Evolutionary conservation across 2,113 vertebrate genomes (phyloP).

Genomic region (Callospermophilus lateralis): DNA sequence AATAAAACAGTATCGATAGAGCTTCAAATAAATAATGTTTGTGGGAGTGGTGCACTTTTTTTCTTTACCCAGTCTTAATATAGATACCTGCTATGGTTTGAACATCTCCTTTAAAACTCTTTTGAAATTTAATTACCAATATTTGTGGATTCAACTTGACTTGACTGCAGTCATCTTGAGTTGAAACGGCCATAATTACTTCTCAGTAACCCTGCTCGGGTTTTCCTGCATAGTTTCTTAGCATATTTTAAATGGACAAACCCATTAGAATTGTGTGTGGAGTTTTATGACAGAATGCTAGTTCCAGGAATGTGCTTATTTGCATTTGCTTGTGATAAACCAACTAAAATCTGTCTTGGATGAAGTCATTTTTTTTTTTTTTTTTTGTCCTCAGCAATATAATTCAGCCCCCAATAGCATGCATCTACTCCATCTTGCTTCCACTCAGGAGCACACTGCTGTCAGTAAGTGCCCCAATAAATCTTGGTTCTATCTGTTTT

Average conservation of each 20-base stretch:
- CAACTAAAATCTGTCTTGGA: background rate
- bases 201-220: too few relatives aligned
- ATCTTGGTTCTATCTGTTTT: background rate
- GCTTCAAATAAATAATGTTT: background rate
- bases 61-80: background rate
- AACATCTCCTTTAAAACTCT: background rate
- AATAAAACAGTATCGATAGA: background rate
- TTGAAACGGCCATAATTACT: background rate
- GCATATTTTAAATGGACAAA: background rate
- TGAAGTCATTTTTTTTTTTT: background rate
- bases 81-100: background rate
- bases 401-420: background rate
- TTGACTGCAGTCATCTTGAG: background rate
- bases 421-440: background rate
- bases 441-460: background rate
- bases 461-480: background rate
- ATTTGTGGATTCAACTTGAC: background rate
- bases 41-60: background rate
- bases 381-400: background rate
- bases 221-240: background rate
- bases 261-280: background rate
- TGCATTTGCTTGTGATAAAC: background rate
- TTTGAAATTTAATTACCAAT: background rate
- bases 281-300: background rate
- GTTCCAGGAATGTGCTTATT: background rate